A percentile compares a stretch with the other conserved stretches of the same genome.
phyloP scores from a whole-genome alignment of 2,797 vertebrate genomes.

The Thaleichthys pacificus region DNA sequence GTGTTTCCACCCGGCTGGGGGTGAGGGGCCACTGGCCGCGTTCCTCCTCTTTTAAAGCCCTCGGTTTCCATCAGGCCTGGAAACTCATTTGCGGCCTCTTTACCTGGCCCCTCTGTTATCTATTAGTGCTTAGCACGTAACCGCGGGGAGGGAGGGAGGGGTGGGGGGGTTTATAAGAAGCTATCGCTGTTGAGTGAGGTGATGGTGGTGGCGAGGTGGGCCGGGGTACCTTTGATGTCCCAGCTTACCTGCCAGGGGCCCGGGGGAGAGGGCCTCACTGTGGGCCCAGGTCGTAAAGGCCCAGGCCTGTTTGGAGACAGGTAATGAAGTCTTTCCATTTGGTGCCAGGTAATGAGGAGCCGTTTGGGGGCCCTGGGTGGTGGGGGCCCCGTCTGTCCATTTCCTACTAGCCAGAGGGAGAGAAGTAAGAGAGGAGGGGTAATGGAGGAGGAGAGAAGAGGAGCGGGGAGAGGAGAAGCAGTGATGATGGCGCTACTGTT shows the following conservation, averaged over 20 bases:
- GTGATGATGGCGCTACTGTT: not conserved
- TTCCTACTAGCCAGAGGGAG: not conserved
- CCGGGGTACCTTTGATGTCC: constrained; percentile 50
- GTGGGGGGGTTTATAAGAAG: constrained; percentile 25
- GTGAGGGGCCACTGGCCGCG: constrained; percentile 18
- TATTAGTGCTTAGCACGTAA: constrained; percentile 41
- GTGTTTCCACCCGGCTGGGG: constrained; percentile 42
- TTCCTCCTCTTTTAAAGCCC: constrained; percentile 27
- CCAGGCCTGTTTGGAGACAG: not conserved
- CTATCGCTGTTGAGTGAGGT: constrained; percentile 15
- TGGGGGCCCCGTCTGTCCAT: not conserved
- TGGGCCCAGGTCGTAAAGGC: constrained; percentile 35
- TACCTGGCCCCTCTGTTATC: constrained; percentile 40
- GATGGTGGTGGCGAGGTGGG: constrained; percentile 38
- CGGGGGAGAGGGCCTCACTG: constrained; percentile 26
- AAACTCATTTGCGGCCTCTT: not conserved
- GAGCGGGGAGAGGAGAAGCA: not conserved
- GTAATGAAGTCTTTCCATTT: not conserved
- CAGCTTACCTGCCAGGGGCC: constrained; percentile 33
- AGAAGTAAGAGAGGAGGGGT: not conserved
- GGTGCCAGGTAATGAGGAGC: not conserved
- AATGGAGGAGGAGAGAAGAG: not conserved
- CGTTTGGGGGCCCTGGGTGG: not conserved
- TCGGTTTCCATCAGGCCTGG: constrained; percentile 37
- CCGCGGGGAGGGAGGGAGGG: not conserved